Evolutionary conservation across 1,140 invertebrate species (phyloP), one percentile per base, ranked within the genome.

Genomic region (Triops longicaudatus): DNA sequence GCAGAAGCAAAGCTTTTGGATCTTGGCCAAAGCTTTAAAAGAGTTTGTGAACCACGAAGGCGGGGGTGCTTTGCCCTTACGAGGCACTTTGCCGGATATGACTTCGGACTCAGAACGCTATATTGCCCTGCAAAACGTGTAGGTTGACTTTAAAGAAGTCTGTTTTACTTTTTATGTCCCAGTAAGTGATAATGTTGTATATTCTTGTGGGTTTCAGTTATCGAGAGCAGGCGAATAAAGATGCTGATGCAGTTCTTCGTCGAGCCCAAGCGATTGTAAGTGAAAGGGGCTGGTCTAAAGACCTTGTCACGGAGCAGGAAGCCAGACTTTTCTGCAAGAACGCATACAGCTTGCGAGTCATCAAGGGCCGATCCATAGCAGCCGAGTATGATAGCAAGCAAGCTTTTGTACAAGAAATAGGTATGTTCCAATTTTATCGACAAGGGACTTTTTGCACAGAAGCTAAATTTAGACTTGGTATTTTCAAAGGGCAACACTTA

Each of bases 31-130:
- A 81, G 96, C 96, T 3, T 83, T 99, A 0, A 91, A 92, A 85
- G 91, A 94, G 82, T 98, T 98, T 86, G 89, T 97, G 17, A 88
- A 93, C 81, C 89, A 91, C 79, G 94, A 98, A 86, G 94, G 93
- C 9, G 85, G 88, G 81, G 94, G 93, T 11, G 86, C 87, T 73
- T 85, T 99, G 27, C 97, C 98, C 10, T 82, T 99, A 5, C 88
- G 91, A 80, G 98, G 98, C 26, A 88, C 91, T n/a, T 85, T 99
- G 73, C 98, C 98, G 17, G 98, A 99, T 85, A 99, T 99, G 98
- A 96, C 95, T 12, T 91, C 96, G 22, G 96, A 98, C 81, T 97
- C 97, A 12, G 89, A 91, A 75, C 91, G 93, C 81, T 99, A 98
- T 85, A 90, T 99, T 75, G 87, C 90, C 77, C 86, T 99, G 75